phyloP scores from a whole-genome alignment of 2,888 invertebrate genomes.

The Polylopha cassiicola region DNA sequence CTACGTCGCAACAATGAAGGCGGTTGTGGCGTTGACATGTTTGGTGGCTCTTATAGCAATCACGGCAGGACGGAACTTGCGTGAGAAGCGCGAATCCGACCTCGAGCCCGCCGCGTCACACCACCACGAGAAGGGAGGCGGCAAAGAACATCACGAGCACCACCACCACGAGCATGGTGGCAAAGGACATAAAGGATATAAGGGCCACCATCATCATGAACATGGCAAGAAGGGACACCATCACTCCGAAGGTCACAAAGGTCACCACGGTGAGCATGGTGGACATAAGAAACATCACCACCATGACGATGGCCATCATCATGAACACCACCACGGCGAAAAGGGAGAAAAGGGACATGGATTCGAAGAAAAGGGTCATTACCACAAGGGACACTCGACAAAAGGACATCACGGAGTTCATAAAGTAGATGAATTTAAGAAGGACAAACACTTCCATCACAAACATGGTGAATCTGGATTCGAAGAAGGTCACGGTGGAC shows the following conservation, averaged over 20 bases:
- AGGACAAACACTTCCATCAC: slow-evolving; percentile 90
- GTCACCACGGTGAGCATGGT: slow-evolving; percentile 77
- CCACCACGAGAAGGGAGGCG: slow-evolving; percentile 75
- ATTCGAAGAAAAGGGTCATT: slow-evolving; percentile 79
- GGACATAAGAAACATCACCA: slow-evolving; percentile 81
- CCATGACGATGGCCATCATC: slow-evolving; percentile 80
- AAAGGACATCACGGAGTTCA: slow-evolving; percentile 91
- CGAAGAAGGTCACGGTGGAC: slow-evolving; percentile 86
- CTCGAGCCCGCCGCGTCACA: slow-evolving; percentile 69
- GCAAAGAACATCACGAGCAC: slow-evolving; percentile 79
- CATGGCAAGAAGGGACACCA: slow-evolving; percentile 85
- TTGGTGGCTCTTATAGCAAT: slow-evolving; percentile 60
- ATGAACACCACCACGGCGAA: slow-evolving; percentile 79
- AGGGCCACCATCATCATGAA: slow-evolving; percentile 80
- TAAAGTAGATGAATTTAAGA: slow-evolving; percentile 89
- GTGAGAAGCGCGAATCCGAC: slow-evolving; percentile 68
- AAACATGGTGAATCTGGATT: slow-evolving; percentile 87
- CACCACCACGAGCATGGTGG: slow-evolving; percentile 81
- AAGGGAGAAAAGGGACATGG: slow-evolving; percentile 79
- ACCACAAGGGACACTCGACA: slow-evolving; percentile 89
- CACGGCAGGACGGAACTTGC: slow-evolving; percentile 57
- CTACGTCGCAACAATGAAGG: slow-evolving; percentile 51
- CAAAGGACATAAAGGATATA: slow-evolving; percentile 83
- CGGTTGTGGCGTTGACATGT: slow-evolving; percentile 47
- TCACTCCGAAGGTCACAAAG: slow-evolving; percentile 80